Conservation (phyloP, 2,888 invertebrate species). For the Trypoxylon attenuatum region DNA sequence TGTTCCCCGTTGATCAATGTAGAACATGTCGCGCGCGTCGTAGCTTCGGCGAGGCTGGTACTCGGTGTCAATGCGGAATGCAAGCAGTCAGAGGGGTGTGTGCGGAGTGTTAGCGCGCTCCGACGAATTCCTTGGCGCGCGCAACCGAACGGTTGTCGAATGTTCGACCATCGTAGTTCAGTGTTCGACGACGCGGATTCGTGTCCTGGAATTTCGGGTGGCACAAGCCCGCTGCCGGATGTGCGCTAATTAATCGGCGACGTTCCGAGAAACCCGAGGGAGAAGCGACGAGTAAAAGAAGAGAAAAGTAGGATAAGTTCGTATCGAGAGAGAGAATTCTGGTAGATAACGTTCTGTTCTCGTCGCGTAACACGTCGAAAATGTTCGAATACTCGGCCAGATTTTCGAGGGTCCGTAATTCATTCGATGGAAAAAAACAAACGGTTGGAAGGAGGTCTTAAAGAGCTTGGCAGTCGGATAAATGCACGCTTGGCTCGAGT, state of each 20-base stretch:
- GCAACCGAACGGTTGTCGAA: slow-evolving; percentile 40
- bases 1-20: too few species aligned
- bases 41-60: slow-evolving; percentile 15
- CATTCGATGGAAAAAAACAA: slow-evolving; percentile 25
- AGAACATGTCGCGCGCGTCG: slow-evolving; percentile 47
- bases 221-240: too few species aligned
- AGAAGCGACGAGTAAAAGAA: slow-evolving; percentile 11
- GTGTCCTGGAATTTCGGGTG: slow-evolving; percentile 9
- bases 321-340: too few species aligned
- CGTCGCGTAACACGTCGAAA: slow-evolving; percentile 32
- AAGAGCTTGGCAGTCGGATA: slow-evolving; percentile 47
- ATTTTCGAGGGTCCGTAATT: too few species aligned
- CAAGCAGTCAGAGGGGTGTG: slow-evolving; percentile 30
- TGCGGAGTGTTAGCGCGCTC: slow-evolving; percentile 57
- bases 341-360: too few species aligned
- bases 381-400: too few species aligned
- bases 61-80: slow-evolving; percentile 42
- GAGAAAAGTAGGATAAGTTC: too few species aligned
- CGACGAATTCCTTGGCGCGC: slow-evolving; percentile 60
- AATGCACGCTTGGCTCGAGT: slow-evolving; percentile 48
- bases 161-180: slow-evolving; percentile 38
- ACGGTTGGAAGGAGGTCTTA: slow-evolving; percentile 39
- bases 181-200: too few species aligned
- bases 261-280: slow-evolving; percentile 38
- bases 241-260: slow-evolving; percentile 15